These are phyloP conservation scores for Horisme vitalbata DNA, from an alignment of 2,888 invertebrate species.

Conservation along the genomic window DNA sequence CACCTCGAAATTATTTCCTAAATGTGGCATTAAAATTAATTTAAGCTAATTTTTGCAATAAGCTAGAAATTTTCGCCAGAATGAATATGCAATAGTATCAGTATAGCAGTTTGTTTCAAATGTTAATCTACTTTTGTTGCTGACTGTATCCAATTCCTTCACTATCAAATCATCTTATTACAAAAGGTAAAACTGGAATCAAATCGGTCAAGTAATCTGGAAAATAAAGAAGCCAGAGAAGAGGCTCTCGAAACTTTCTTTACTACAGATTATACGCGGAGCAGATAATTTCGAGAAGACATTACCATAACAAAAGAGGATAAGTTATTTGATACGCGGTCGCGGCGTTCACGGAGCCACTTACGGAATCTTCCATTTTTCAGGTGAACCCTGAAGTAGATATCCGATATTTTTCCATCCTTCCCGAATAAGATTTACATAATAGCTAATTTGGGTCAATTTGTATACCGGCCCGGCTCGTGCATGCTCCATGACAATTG, in stretches of 20 bases:
- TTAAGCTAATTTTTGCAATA: too few relatives aligned
- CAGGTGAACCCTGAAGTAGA: slow-evolving; percentile 54
- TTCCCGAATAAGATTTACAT: slow-evolving; percentile 46
- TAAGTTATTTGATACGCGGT: slow-evolving; percentile 73
- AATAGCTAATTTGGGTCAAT: slow-evolving; percentile 56
- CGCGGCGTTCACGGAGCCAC: slow-evolving; percentile 40
- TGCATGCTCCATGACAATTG: slow-evolving; percentile 33
- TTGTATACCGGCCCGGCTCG: slow-evolving; percentile 42
- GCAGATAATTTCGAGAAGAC: slow-evolving; percentile 63
- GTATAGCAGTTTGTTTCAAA: too few relatives aligned
- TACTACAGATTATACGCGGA: slow-evolving; percentile 62
- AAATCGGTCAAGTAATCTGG: slow-evolving; percentile 27
- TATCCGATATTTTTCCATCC: slow-evolving; percentile 50
- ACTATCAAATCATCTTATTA: slow-evolving; percentile 26
- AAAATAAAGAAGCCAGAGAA: slow-evolving; percentile 35
- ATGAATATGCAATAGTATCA: too few relatives aligned
- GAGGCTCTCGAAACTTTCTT: slow-evolving; percentile 45
- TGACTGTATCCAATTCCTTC: too few relatives aligned
- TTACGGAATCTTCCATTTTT: slow-evolving; percentile 59
- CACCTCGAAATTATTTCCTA: too few relatives aligned
- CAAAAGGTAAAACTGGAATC: slow-evolving; percentile 25
- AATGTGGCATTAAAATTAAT: too few relatives aligned
- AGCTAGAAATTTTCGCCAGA: too few relatives aligned
- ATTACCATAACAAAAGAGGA: slow-evolving; percentile 77
- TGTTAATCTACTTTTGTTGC: too few relatives aligned